Evolutionary conservation across 2,113 vertebrate species (phyloP).

Genomic region (Vicugna pacos): DNA sequence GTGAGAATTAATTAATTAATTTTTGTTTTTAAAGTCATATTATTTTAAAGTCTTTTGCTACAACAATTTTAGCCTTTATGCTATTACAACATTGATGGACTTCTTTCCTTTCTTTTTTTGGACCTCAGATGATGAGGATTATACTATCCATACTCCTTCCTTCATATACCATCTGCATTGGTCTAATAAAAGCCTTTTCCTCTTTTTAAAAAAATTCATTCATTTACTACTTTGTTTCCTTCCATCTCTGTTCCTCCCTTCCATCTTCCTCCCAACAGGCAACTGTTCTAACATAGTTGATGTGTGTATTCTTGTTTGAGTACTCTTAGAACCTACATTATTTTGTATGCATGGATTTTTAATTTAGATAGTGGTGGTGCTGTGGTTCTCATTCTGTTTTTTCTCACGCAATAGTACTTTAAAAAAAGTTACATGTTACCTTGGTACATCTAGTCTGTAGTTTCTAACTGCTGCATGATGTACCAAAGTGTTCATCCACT

Average conservation of each 20-base stretch:
- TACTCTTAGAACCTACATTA: constrained; percentile 24
- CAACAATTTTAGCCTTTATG: neutral
- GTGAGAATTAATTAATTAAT: neutral
- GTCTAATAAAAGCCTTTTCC: neutral
- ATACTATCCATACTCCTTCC: neutral
- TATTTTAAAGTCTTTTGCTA: constrained; percentile 8
- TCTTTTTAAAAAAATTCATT: neutral
- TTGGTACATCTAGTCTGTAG: neutral
- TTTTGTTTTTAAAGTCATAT: neutral
- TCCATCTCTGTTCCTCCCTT: neutral
- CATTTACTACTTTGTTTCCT: constrained; percentile 24
- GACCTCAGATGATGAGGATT: neutral
- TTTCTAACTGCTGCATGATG: constrained; percentile 37
- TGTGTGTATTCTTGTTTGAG: constrained; percentile 38
- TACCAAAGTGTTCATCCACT: neutral
- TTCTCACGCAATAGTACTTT: neutral
- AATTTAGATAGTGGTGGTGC: constrained; percentile 10
- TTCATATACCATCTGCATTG: neutral
- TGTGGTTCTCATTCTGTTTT: constrained; percentile 9
- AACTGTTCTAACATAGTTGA: constrained; percentile 1
- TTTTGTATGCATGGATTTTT: constrained; percentile 17
- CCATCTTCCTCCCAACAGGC: neutral
- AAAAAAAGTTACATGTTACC: neutral
- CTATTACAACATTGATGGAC: neutral
- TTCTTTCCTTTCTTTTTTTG: neutral